phyloP scores from a whole-genome alignment of 2,113 vertebrate species.

The Regulus satrapa region DNA sequence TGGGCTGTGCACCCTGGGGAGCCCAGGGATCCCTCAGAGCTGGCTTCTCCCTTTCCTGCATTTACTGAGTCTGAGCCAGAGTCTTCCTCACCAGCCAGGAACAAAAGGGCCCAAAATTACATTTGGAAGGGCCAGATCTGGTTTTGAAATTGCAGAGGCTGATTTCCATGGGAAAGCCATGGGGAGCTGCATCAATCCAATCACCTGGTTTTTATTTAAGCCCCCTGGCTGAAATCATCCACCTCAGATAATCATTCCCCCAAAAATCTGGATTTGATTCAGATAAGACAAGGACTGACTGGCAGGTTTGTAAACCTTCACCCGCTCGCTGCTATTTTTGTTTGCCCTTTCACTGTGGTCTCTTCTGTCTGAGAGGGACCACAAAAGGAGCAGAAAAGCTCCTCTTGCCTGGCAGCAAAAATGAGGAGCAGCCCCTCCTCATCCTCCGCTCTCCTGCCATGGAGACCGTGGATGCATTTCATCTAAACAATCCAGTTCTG shows the following conservation, averaged over 20 bases:
- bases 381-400: not conserved
- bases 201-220: conserved; percentile 58
- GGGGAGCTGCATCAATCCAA: not conserved
- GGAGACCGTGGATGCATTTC: not conserved
- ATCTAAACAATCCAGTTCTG: not conserved
- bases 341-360: not conserved
- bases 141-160: not conserved
- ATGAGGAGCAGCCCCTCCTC: not conserved
- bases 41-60: not conserved
- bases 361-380: not conserved
- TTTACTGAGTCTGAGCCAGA: not conserved
- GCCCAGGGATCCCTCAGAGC: not conserved
- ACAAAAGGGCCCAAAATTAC: not conserved
- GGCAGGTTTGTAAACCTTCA: conserved; percentile 25
- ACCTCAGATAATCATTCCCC: not conserved
- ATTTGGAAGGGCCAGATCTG: not conserved
- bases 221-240: conserved; percentile 7
- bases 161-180: not conserved
- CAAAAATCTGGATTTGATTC: not conserved
- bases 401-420: not conserved
- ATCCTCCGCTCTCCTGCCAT: not conserved
- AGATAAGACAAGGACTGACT: not conserved
- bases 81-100: not conserved
- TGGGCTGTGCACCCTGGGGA: rapidly evolving
- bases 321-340: not conserved